Conservation (phyloP, 2,113 vertebrate species). For the Nannobrachium achirus region DNA sequence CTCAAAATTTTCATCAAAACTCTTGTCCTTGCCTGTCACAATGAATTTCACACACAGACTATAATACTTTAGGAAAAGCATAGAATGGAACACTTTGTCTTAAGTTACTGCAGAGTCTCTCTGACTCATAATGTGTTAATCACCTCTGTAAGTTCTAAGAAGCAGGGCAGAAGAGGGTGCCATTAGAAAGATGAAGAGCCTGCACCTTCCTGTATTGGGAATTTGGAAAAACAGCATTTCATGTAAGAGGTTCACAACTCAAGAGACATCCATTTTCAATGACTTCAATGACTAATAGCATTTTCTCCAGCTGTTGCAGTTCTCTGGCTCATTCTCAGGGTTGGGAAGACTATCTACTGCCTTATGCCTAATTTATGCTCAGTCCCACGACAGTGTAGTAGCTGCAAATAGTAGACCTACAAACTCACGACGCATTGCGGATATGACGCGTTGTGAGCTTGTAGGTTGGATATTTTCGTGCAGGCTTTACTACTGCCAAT, state of each 20-base stretch:
- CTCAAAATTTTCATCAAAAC: not conserved
- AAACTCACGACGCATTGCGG: too few relatives aligned
- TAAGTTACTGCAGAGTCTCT: slow-evolving; percentile 17
- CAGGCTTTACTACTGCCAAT: slow-evolving; percentile 62
- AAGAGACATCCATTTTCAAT: slow-evolving; percentile 65
- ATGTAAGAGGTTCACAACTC: slow-evolving; percentile 57
- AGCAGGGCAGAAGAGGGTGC: slow-evolving; percentile 43
- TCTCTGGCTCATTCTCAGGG: slow-evolving; percentile 67
- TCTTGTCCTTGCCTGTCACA: not conserved
- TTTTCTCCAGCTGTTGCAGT: slow-evolving; percentile 75
- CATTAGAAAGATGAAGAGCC: slow-evolving; percentile 47
- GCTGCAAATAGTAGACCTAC: too few relatives aligned
- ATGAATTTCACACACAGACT: not conserved
- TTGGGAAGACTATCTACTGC: slow-evolving; percentile 63
- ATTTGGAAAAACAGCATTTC: slow-evolving; percentile 60
- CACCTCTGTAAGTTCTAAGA: slow-evolving; percentile 42
- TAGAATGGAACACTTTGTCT: slow-evolving; percentile 4
- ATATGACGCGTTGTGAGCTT: too few relatives aligned
- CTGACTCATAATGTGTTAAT: slow-evolving; percentile 53
- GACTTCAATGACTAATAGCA: slow-evolving; percentile 73
- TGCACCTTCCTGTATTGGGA: slow-evolving; percentile 47
- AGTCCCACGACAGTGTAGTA: too few relatives aligned
- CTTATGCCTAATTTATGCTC: slow-evolving; percentile 21
- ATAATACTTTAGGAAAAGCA: not conserved
- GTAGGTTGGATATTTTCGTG: too few relatives aligned